Percentiles rank a stretch among this genome's conserved stretches.
Evolutionary conservation across 2,888 invertebrate species (phyloP).

Genomic region (Resseliella maxima): DNA sequence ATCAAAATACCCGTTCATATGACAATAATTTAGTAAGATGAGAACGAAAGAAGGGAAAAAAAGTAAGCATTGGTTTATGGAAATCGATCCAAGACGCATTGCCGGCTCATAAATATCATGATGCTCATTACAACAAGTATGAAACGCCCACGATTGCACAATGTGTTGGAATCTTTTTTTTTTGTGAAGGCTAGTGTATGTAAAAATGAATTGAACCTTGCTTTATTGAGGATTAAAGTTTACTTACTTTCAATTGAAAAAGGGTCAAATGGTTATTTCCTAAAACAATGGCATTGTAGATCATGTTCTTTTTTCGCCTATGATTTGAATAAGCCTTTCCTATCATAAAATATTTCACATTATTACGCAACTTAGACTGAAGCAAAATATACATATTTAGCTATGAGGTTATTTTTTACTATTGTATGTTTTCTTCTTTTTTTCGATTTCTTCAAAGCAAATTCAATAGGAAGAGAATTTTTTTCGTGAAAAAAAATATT

Average conservation of each 20-base stretch:
- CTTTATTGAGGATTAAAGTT: not conserved
- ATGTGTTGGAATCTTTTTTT: not conserved
- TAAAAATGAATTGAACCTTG: not conserved
- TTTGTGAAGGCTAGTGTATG: not conserved
- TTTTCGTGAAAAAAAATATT: not conserved
- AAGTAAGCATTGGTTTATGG: not conserved
- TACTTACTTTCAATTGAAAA: not conserved
- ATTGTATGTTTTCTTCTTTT: too few species aligned
- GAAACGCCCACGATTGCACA: slow-evolving; percentile 38
- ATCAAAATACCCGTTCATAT: slow-evolving; percentile 54
- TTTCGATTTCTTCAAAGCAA: not conserved
- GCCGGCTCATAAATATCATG: slow-evolving; percentile 30
- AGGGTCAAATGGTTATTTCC: slow-evolving; percentile 14
- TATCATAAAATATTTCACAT: not conserved
- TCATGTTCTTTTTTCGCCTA: slow-evolving; percentile 5
- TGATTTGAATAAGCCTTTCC: not conserved
- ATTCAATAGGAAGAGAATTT: not conserved
- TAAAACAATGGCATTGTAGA: not conserved
- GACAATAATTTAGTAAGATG: slow-evolving; percentile 20
- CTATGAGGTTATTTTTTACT: not conserved
- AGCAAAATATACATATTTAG: not conserved
- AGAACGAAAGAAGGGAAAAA: not conserved
- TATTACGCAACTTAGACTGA: not conserved
- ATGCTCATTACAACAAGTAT: slow-evolving; percentile 49
- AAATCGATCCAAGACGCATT: slow-evolving; percentile 24